Evolutionary conservation across 2,888 invertebrate genomes (phyloP).

Genomic region (Torymus auratus): DNA sequence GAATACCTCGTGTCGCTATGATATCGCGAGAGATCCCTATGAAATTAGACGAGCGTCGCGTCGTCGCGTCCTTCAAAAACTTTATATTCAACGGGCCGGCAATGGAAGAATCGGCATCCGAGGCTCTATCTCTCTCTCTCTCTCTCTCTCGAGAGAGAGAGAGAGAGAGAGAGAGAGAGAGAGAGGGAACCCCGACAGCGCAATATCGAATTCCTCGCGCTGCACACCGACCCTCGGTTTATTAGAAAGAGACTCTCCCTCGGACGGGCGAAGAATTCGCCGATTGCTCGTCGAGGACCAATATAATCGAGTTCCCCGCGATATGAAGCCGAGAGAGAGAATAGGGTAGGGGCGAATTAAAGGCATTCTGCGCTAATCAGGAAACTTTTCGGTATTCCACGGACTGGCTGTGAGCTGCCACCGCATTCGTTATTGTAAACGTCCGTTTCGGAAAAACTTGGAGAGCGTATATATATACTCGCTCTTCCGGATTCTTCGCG

Average conservation of each 20-base stretch:
- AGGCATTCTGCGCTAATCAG: slow-evolving; percentile 56
- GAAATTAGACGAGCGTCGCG: slow-evolving; percentile 6
- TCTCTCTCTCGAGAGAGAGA: no score
- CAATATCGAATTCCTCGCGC: slow-evolving; percentile 44
- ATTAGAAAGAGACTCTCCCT: slow-evolving; percentile 21
- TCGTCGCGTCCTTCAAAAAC: slow-evolving; percentile 7
- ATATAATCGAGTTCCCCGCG: slow-evolving; percentile 43
- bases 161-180: neutral
- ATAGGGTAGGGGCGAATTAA: slow-evolving; percentile 40
- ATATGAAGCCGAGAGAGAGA: slow-evolving; percentile 5
- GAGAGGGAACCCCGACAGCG: neutral
- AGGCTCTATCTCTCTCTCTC: neutral
- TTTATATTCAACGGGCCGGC: slow-evolving; percentile 2
- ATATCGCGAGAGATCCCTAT: neutral
- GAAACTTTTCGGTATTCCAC: slow-evolving; percentile 49
- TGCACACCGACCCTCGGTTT: neutral
- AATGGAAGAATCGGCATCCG: neutral
- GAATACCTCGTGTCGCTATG: no score
- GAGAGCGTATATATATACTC: neutral
- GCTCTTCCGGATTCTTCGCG: slow-evolving; percentile 10
- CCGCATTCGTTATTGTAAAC: slow-evolving; percentile 51
- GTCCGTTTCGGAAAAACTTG: slow-evolving; percentile 30
- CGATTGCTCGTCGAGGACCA: slow-evolving; percentile 14
- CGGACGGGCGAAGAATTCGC: slow-evolving; percentile 32
- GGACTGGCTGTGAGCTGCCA: neutral